Evolutionary conservation across 2,113 vertebrate genomes (phyloP).

Genomic region (Anthoscopus minutus): DNA sequence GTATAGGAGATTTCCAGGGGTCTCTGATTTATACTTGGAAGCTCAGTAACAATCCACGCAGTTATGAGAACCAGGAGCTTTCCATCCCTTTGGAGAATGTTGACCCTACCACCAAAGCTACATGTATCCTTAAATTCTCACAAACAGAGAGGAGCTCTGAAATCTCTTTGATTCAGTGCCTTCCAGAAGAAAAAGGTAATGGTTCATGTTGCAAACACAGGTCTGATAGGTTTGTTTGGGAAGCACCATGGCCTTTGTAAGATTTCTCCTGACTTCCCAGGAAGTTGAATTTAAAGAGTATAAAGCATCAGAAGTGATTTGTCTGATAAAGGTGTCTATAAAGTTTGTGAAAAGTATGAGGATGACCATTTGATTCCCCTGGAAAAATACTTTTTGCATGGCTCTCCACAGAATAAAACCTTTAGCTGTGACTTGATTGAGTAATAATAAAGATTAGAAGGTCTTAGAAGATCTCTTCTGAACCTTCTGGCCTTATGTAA

Average conservation of each 20-base stretch:
- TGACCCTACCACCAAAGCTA: background rate
- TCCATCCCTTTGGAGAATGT: background rate
- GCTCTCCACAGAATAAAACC: background rate
- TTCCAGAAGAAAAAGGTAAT: background rate
- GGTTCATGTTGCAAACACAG: background rate
- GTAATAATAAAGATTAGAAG: background rate
- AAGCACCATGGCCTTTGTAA: background rate
- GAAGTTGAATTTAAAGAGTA: background rate
- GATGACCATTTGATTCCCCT: background rate
- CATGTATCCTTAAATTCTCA: background rate
- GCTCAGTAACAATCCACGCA: fast-evolving
- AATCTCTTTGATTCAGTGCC: background rate
- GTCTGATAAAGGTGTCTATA: background rate
- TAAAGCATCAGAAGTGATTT: background rate
- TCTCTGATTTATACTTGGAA: background rate
- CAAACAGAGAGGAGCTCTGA: background rate
- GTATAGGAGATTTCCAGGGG: background rate
- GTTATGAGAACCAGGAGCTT: background rate
- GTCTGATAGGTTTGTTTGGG: background rate
- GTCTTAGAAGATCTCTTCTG: background rate
- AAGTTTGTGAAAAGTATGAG: background rate
- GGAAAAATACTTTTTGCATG: background rate
- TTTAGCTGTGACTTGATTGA: background rate
- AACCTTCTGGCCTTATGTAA: background rate
- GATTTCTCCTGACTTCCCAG: background rate